A percentile compares a stretch with the other conserved stretches of the same genome.
phyloP scores from a whole-genome alignment of 2,113 vertebrate species.

The Clupea harengus region DNA sequence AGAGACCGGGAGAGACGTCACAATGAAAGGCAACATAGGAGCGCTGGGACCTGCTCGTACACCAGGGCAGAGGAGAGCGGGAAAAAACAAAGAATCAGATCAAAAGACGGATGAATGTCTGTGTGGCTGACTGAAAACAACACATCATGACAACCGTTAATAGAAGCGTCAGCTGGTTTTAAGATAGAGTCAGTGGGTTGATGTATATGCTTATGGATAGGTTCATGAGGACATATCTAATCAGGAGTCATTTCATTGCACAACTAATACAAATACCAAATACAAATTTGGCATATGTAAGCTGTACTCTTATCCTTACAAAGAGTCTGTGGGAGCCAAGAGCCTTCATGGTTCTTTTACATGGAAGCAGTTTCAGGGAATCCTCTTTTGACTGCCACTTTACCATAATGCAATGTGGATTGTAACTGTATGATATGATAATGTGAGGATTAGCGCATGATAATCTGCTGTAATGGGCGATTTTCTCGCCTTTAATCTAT shows the following conservation, averaged over 20 bases:
- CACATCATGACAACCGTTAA: not conserved
- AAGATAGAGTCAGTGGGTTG: not conserved
- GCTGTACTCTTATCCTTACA: not conserved
- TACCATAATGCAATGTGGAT: not conserved
- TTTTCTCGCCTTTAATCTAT: slow-evolving; percentile 4
- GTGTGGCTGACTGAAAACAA: not conserved
- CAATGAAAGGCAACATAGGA: not conserved
- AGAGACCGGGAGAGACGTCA: not conserved
- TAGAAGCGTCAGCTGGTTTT: not conserved
- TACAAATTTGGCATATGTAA: not conserved
- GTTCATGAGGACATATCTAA: not conserved
- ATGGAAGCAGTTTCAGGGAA: not conserved
- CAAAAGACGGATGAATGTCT: not conserved
- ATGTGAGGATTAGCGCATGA: not conserved
- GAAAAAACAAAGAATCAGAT: not conserved
- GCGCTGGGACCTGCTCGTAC: not conserved
- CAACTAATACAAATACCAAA: not conserved
- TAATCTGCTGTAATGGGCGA: not conserved
- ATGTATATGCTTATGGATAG: too few relatives aligned
- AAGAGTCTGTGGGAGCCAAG: too few relatives aligned
- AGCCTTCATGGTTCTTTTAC: not conserved
- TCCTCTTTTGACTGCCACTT: not conserved
- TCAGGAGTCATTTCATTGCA: not conserved
- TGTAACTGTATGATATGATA: not conserved
- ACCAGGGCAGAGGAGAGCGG: not conserved